These are phyloP conservation scores for Hucho hucho DNA, from an alignment of 2,113 vertebrate genomes.

Conservation along the genomic window DNA sequence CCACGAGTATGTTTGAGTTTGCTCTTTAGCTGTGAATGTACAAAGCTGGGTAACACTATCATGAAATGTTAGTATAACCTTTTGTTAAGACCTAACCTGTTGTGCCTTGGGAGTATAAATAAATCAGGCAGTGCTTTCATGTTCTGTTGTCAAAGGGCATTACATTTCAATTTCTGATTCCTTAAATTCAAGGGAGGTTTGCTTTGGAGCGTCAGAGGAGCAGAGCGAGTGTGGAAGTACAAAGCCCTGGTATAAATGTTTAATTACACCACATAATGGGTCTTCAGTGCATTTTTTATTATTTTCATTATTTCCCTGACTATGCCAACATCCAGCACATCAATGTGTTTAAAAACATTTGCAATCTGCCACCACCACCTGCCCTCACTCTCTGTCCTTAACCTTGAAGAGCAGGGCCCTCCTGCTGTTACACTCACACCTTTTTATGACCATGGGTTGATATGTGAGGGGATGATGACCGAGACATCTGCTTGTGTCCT, in stretches of 20 bases:
- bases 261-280: slow-evolving; percentile 8
- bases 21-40: slow-evolving; percentile 7
- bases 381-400: slow-evolving; percentile 14
- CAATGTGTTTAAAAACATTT: slow-evolving; percentile 9
- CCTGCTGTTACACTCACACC: background rate
- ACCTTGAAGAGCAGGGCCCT: slow-evolving; percentile 14
- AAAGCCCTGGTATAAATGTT: background rate
- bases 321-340: slow-evolving; percentile 9
- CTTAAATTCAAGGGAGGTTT: slow-evolving; percentile 1
- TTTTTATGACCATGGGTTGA: slow-evolving; percentile 14
- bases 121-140: slow-evolving; percentile 15
- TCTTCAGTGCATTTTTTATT: slow-evolving; percentile 11
- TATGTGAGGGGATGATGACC: slow-evolving; percentile 25
- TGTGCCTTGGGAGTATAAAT: slow-evolving; percentile 16
- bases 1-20: slow-evolving; percentile 1
- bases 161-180: slow-evolving; percentile 18
- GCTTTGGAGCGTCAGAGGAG: too few species aligned
- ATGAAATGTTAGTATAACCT: slow-evolving; percentile 18
- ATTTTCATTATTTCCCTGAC: slow-evolving; percentile 18
- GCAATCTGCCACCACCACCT: background rate
- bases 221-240: background rate
- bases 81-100: slow-evolving; percentile 26
- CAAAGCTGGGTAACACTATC: background rate
- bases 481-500: slow-evolving; percentile 38
- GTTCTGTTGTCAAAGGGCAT: slow-evolving; percentile 22